phyloP scores from a whole-genome alignment of 2,797 vertebrate genomes.

The Remorina albescens region DNA sequence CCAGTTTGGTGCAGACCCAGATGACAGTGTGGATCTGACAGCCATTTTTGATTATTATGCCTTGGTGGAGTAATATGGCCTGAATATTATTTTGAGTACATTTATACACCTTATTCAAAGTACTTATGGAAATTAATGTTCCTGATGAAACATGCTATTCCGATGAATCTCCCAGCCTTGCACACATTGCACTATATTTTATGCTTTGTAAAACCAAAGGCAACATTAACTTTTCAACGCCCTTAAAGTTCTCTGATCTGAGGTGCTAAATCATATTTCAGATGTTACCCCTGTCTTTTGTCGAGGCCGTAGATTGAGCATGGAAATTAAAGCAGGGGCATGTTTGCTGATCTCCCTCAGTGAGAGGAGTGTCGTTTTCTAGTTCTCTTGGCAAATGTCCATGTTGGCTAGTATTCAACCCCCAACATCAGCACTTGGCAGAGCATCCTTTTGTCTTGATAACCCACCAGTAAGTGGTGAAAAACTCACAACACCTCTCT shows the following conservation, averaged over 20 bases:
- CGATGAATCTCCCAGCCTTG: background rate
- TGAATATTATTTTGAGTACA: no score
- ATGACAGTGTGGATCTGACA: no score
- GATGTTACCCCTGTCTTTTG: conserved; percentile 23
- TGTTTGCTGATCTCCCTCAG: conserved; percentile 38
- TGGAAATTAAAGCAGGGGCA: conserved; percentile 28
- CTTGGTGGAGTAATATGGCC: no score
- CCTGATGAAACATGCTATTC: background rate
- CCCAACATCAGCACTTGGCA: no score
- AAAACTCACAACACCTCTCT: no score
- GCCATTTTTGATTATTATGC: no score
- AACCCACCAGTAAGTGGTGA: no score
- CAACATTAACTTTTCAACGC: conserved; percentile 45
- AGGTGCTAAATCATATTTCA: conserved; percentile 22
- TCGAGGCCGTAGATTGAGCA: conserved; percentile 27
- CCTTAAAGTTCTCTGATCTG: conserved; percentile 12
- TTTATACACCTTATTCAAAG: background rate
- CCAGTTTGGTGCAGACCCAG: no score
- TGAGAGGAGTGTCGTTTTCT: conserved; percentile 22
- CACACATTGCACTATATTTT: background rate
- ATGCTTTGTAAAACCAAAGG: conserved; percentile 17
- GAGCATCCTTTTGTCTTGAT: no score
- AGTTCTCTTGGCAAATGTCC: no score
- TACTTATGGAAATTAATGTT: background rate
- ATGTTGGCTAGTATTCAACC: no score